These are phyloP conservation scores for Morinoia aosen DNA, from an alignment of 2,888 invertebrate species.

Conservation along the genomic window DNA sequence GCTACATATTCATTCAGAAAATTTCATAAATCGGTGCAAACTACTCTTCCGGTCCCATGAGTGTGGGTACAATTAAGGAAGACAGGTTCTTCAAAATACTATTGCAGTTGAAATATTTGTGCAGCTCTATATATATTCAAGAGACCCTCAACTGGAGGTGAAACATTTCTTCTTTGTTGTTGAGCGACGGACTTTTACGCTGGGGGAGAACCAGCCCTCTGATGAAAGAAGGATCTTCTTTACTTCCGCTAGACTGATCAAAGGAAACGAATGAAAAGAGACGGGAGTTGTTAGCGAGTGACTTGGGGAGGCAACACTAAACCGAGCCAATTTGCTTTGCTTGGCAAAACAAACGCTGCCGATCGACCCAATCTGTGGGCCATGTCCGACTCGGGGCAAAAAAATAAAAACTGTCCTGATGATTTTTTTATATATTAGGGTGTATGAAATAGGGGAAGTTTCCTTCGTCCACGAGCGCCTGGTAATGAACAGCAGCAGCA, in stretches of 20 bases:
- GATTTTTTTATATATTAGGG: not conserved
- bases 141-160: not conserved
- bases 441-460: not conserved
- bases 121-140: not conserved
- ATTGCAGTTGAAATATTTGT: not conserved
- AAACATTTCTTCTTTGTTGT: not conserved
- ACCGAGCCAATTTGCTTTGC: constrained; percentile 49
- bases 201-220: not conserved
- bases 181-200: not conserved
- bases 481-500: not conserved
- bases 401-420: not conserved
- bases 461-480: not conserved
- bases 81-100: not conserved
- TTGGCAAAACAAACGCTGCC: constrained; percentile 40
- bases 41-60: no score
- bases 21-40: no score
- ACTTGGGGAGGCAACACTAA: not conserved
- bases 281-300: constrained; percentile 43
- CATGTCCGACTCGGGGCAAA: not conserved
- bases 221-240: constrained; percentile 32
- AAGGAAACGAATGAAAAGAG: constrained; percentile 12
- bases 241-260: constrained; percentile 35
- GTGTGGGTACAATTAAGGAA: no score
- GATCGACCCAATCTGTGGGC: constrained; percentile 41
- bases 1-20: no score